phyloP scores from a whole-genome alignment of 2,113 vertebrate species.

The Periophthalmus modestus region DNA sequence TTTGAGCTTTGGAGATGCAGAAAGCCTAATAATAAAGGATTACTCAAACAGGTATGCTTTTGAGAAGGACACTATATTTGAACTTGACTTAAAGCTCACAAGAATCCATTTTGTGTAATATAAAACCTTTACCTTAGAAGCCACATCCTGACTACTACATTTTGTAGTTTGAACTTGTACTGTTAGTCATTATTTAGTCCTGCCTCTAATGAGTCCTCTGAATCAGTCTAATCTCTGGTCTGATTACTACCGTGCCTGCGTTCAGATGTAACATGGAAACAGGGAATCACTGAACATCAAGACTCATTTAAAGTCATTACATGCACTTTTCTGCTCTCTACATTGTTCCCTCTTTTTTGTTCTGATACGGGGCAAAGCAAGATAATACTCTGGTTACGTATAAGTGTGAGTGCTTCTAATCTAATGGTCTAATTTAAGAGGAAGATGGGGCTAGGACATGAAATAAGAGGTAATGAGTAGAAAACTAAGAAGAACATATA shows the following conservation, averaged over 20 bases:
- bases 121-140: neutral
- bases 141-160: neutral
- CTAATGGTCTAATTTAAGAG: neutral
- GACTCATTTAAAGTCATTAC: constrained; percentile 44
- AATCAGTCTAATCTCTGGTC: constrained; percentile 6
- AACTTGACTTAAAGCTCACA: too few species aligned
- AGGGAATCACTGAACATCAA: constrained; percentile 37
- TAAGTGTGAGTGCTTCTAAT: neutral
- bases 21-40: too few species aligned
- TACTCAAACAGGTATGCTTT: too few species aligned
- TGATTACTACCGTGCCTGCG: constrained; percentile 35
- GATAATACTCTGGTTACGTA: neutral
- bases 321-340: constrained; percentile 26
- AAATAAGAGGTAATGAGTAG: neutral
- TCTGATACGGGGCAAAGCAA: neutral
- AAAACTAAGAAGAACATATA: too few species aligned
- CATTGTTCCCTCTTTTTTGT: neutral
- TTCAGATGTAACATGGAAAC: constrained; percentile 40
- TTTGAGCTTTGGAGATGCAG: too few species aligned
- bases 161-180: neutral
- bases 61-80: too few species aligned
- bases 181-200: constrained; percentile 41
- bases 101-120: too few species aligned
- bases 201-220: constrained; percentile 21
- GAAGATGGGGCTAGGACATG: neutral